Evolutionary conservation across 2,888 invertebrate genomes (phyloP).

Genomic region (Ochlodes sylvanus): DNA sequence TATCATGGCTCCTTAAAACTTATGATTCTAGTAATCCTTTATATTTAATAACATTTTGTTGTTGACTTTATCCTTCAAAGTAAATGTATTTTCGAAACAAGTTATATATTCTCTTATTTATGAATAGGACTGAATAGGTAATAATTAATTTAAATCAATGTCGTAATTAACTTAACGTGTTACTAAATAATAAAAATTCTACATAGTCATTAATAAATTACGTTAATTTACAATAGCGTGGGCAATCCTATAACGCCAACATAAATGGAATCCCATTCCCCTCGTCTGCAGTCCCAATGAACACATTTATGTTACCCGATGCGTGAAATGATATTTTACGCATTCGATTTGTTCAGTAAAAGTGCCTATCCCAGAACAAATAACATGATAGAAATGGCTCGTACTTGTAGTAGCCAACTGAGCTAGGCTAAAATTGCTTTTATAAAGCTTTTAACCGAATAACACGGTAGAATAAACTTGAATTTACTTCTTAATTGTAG

Average conservation of each 20-base stretch:
- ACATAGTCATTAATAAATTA: not conserved
- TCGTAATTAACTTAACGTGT: not conserved
- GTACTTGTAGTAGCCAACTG: not conserved
- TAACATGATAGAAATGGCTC: conserved; percentile 2
- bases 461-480: no score
- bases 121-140: no score
- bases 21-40: no score
- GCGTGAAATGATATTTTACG: conserved; percentile 52
- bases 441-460: not conserved
- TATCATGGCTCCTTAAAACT: no score
- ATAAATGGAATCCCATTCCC: conserved; percentile 48
- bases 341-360: conserved; percentile 20
- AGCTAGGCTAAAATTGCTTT: no score
- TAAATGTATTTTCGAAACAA: no score
- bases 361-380: not conserved
- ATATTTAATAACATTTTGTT: no score
- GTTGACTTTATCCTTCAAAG: no score
- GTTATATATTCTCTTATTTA: no score
- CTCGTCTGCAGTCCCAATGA: conserved; percentile 58
- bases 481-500: no score
- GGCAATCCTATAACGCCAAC: not conserved
- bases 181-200: not conserved
- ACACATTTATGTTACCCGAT: conserved; percentile 60
- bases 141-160: no score
- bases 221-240: not conserved